Evolutionary conservation across 2,113 vertebrate genomes (phyloP), one percentile per base, ranked within the genome.

Genomic region (Engraulis encrasicolus): DNA sequence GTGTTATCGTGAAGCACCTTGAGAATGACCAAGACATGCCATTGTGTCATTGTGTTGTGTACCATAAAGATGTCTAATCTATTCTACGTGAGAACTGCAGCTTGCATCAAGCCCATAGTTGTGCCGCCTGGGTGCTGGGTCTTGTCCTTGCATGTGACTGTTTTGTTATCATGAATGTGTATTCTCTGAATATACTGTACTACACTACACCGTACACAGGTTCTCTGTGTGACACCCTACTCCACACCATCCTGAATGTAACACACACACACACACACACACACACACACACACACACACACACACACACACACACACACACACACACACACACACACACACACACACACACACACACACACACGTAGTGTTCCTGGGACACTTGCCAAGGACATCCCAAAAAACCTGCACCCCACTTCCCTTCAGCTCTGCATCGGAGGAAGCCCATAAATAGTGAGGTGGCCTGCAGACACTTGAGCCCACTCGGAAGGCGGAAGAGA

Each of bases 381-480:
- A 74, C 27, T 34, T 15, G 66, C 66, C 66, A 74, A 74, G 66
- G 66, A 34, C 66, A 74, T 74, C 66, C 66, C 66, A 74, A 74
- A 74, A 4, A 36, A 45, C 40, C 23, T 31, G 66, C 14, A 74
- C 1, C n/a, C n/a, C 66, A 74, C 66, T 74, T 74, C 66, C 66
- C 31, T 74, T 74, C 5, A 27, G 52, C 23, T 27, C 66, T 74
- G 66, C 66, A 74, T 74, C 5, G 66, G 27, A 74, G 66, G 66
- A 74, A 74, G 66, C 66, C 31, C 66, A 34, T 74, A 74, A 74
- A 74, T 74, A 74, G 66, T 34, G 66, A 31, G 66, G 66, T 74
- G 66, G 66, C 34, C 27, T 3, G 27, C 31, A 74, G 66, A 27
- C 66, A 74, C 66, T 74, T 74, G 66, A 74, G 66, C 27, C 11